These are phyloP conservation scores for Apostichopus californicus DNA, from an alignment of 35 echinoderm and acorn worm genomes.

Conservation along the genomic window DNA sequence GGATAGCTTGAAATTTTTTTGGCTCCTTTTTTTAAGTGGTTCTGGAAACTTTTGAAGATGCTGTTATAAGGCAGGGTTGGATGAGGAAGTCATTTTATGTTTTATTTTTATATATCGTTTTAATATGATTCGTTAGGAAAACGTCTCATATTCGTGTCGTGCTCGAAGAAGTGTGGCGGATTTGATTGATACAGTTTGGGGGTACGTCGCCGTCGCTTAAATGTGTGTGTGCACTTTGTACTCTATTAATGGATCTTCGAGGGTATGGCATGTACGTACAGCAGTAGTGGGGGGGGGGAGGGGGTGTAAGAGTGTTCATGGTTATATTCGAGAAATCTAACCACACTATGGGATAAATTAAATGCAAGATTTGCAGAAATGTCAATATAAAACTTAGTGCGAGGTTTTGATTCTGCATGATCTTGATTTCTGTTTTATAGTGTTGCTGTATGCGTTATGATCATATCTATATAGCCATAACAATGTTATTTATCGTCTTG, in stretches of 20 bases:
- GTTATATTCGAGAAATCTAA: too few species aligned
- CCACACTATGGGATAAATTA: too few species aligned
- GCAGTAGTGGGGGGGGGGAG: too few species aligned
- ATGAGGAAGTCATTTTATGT: background rate
- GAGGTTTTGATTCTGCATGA: too few species aligned
- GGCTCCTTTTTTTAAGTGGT: background rate
- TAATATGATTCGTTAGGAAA: too few species aligned
- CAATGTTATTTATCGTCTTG: too few species aligned
- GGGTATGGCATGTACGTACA: background rate
- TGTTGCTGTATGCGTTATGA: too few species aligned
- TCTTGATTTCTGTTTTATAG: too few species aligned
- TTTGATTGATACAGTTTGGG: background rate
- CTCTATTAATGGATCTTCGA: background rate
- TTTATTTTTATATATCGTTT: background rate
- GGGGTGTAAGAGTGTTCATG: too few species aligned
- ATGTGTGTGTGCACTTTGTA: background rate
- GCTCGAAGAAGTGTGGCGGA: background rate
- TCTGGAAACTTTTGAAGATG: background rate
- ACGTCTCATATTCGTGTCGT: background rate
- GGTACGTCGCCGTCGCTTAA: background rate
- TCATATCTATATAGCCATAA: too few species aligned
- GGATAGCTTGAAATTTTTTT: background rate
- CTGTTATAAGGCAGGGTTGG: background rate
- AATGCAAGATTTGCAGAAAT: too few species aligned
- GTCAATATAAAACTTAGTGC: too few species aligned